Base-by-base conservation (phyloP, 2,888 invertebrate species). In the Gisinianus flammeolus region DNA sequence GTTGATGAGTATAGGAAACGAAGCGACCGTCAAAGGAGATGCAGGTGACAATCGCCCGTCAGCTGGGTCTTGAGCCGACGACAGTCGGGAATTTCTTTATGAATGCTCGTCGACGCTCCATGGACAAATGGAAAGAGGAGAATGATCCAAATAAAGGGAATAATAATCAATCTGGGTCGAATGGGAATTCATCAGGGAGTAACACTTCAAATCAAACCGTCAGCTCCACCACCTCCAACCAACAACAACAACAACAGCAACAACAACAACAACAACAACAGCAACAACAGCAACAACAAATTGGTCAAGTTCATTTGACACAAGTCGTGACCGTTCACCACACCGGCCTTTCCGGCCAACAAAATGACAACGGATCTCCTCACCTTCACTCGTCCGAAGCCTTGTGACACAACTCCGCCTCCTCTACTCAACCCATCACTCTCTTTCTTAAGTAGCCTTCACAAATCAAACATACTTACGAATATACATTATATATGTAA, bases 41-140 rank as follows among this genome's bases (percentile, higher is more conserved):
- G 98, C 98, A 98, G 90, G 97, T 98, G 86, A 98, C 98, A 86
- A 98, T 98, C 89, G 98, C 98, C 33, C 91, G 98, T 85, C 98
- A 98, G 87, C 90, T 98, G 85, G 97, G 98, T 81, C 90, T 98
- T 84, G 97, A 98, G 87, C 97, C 98, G 75, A 97, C 97, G 76
- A 98, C 98, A 16, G 98, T 98, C 79, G 98, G 98, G 71, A 99
- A 99, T 88, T 99, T 99, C 91, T 99, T 99, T 90, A 99, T 99
- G 99, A 99, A 99, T 88, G 99, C 99, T n/a, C 91, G 98, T 80
- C 91, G 99, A 85, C 91, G 99, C 83, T 95, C 95, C 2, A 95
- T 95, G 94, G 98, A 98, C 89, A 98, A 98, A 87, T 98, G 98
- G 97, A 94, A 95, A 87, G 96, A 97, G 86, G 95, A 93, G 85